Percentiles rank a stretch among this genome's conserved stretches.
Evolutionary conservation across 2,888 invertebrate genomes (phyloP).

Genomic region (Mythimna impura): DNA sequence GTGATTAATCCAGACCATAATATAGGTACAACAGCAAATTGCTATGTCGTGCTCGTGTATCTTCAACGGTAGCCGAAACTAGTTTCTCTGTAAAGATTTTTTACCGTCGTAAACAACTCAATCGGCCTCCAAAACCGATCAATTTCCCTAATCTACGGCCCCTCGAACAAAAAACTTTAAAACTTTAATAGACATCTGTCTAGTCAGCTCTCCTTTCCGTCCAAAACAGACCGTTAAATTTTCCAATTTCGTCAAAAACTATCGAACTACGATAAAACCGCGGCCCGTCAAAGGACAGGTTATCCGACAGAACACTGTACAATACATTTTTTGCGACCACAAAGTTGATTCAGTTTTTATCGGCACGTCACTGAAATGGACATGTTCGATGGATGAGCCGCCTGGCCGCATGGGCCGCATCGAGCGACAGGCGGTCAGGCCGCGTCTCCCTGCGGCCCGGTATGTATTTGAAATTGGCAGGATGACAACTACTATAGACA

Average conservation of each 20-base stretch:
- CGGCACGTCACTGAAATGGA: conserved; percentile 68
- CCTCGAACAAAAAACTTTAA: conserved; percentile 18
- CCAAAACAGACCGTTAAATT: conserved; percentile 62
- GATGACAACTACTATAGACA: conserved; percentile 19
- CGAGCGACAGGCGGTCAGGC: conserved; percentile 62
- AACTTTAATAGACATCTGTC: conserved; percentile 33
- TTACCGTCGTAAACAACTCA: not conserved
- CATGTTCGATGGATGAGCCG: conserved; percentile 77
- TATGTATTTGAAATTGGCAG: conserved; percentile 53
- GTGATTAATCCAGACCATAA: not conserved
- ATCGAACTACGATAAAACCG: conserved; percentile 63
- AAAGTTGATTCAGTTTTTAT: conserved; percentile 74
- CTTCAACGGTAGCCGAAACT: not conserved
- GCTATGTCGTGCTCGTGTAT: not conserved
- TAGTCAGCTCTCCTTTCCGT: conserved; percentile 52
- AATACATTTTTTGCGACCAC: conserved; percentile 70
- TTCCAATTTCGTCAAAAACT: conserved; percentile 63
- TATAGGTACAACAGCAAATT: not conserved
- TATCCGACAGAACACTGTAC: conserved; percentile 61
- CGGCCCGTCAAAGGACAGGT: conserved; percentile 66
- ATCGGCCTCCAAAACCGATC: conserved; percentile 4
- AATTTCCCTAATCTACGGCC: conserved; percentile 5
- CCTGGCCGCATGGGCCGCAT: conserved; percentile 65
- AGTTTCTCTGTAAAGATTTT: not conserved
- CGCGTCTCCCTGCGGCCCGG: conserved; percentile 45